Evolutionary conservation across 2,113 vertebrate genomes (phyloP).

Genomic region (Myotis yumanensis): DNA sequence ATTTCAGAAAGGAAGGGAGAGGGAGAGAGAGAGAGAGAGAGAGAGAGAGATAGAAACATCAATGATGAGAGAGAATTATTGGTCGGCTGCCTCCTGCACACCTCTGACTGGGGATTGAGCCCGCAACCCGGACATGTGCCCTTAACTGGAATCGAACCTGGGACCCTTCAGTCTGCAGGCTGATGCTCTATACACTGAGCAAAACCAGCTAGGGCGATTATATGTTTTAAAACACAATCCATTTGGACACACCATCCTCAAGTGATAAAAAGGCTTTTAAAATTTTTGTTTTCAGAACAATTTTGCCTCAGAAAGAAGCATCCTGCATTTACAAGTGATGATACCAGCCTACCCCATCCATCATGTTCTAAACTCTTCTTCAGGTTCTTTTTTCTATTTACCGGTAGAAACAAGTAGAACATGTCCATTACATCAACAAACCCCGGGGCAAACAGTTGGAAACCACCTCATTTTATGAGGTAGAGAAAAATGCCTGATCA

Average conservation of each 20-base stretch:
- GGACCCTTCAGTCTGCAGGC: too few relatives aligned
- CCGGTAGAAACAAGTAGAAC: neutral
- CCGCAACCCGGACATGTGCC: too few relatives aligned
- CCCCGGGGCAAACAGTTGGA: neutral
- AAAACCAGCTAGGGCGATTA: too few relatives aligned
- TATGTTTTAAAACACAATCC: conserved; percentile 31
- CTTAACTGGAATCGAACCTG: too few relatives aligned
- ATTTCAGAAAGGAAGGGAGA: too few relatives aligned
- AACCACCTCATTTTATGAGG: conserved; percentile 2
- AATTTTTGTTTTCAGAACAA: conserved; percentile 1
- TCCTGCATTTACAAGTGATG: neutral
- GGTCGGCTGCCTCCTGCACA: too few relatives aligned
- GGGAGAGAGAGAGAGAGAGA: too few relatives aligned
- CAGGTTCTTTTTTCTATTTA: neutral
- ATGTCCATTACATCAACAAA: neutral
- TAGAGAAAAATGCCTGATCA: neutral
- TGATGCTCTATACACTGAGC: too few relatives aligned
- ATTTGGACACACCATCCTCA: conserved; percentile 8
- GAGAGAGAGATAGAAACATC: too few relatives aligned
- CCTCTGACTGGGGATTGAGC: too few relatives aligned
- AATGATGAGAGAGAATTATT: too few relatives aligned
- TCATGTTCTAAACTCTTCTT: neutral
- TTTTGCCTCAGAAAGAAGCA: conserved; percentile 36
- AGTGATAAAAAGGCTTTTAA: conserved; percentile 9
- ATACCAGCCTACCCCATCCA: neutral